These are phyloP conservation scores for Ichneumoninae sp. DNA, from an alignment of 2,888 invertebrate species.

Conservation along the genomic window DNA sequence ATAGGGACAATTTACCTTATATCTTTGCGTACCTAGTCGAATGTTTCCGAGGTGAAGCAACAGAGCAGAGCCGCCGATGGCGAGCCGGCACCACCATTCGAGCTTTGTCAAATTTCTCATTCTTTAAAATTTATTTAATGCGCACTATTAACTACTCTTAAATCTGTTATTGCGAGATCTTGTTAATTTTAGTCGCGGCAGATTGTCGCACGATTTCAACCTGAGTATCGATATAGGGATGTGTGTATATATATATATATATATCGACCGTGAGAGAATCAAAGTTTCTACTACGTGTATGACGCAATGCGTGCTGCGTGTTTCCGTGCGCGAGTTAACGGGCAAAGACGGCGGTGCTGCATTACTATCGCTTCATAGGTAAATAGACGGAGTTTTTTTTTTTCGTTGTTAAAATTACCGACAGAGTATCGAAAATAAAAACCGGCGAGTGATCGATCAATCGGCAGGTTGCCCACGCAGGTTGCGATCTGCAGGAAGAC, in stretches of 20 bases:
- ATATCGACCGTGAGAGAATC: not conserved
- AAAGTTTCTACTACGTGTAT: not conserved
- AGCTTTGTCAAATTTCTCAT: conserved; percentile 70
- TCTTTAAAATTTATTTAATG: conserved; percentile 28
- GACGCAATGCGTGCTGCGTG: not conserved
- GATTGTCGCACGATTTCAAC: not conserved
- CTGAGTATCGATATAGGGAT: not conserved
- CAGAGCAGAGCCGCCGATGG: conserved; percentile 73
- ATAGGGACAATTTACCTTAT: not conserved
- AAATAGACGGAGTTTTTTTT: not conserved
- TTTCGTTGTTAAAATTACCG: not conserved
- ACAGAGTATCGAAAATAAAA: not conserved
- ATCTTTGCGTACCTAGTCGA: conserved; percentile 76
- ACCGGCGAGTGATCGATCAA: conserved; percentile 46
- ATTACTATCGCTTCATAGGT: not conserved
- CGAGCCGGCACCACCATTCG: conserved; percentile 72
- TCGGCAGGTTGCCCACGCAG: conserved; percentile 76
- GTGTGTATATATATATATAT: not conserved
- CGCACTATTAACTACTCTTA: conserved; percentile 53
- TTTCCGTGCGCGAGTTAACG: not conserved
- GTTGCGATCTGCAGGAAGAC: conserved; percentile 79
- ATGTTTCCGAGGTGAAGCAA: conserved; percentile 74
- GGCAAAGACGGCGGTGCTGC: conserved; percentile 5
- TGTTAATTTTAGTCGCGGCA: conserved; percentile 28
- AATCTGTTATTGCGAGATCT: not conserved